Conservation (phyloP, 2,888 invertebrate species). For the Caenorhabditis wallacei region DNA sequence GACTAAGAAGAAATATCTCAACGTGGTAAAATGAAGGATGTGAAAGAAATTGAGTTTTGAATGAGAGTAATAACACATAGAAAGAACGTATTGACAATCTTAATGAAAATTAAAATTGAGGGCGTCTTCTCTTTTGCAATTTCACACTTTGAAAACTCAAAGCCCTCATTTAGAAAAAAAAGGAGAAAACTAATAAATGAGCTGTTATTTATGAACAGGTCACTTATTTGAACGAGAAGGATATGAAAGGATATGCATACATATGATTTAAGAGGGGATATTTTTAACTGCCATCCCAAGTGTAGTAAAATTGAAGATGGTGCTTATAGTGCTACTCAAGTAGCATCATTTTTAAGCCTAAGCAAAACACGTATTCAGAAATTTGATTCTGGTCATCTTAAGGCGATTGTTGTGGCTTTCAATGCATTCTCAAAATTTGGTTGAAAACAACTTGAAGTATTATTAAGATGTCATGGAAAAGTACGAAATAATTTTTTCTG, state of each 20-base stretch:
- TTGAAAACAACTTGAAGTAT: not conserved
- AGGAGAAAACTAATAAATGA: slow-evolving; percentile 18
- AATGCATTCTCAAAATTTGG: not conserved
- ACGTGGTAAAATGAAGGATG: slow-evolving; percentile 7
- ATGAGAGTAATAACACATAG: not conserved
- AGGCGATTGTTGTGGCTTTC: slow-evolving; percentile 35
- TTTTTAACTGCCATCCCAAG: not conserved
- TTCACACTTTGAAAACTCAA: not conserved
- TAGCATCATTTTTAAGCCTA: slow-evolving; percentile 47
- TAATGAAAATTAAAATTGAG: not conserved
- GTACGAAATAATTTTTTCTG: slow-evolving; percentile 19
- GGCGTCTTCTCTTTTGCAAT: not conserved
- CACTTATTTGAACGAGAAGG: not conserved
- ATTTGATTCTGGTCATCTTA: slow-evolving; percentile 34
- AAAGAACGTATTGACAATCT: slow-evolving; percentile 3
- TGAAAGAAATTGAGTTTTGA: slow-evolving; percentile 4
- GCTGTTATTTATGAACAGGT: slow-evolving; percentile 37
- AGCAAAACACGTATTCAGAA: slow-evolving; percentile 18
- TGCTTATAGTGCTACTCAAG: slow-evolving; percentile 39
- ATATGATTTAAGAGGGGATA: slow-evolving; percentile 36
- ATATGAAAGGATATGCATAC: slow-evolving; percentile 41
- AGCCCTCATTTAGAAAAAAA: slow-evolving; percentile 7
- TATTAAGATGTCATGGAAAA: slow-evolving; percentile 1
- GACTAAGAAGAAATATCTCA: slow-evolving; percentile 1
- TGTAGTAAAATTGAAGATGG: slow-evolving; percentile 31